Evolutionary conservation across 1,140 invertebrate genomes (phyloP).

Genomic region (Pogonomyrmex barbatus): DNA sequence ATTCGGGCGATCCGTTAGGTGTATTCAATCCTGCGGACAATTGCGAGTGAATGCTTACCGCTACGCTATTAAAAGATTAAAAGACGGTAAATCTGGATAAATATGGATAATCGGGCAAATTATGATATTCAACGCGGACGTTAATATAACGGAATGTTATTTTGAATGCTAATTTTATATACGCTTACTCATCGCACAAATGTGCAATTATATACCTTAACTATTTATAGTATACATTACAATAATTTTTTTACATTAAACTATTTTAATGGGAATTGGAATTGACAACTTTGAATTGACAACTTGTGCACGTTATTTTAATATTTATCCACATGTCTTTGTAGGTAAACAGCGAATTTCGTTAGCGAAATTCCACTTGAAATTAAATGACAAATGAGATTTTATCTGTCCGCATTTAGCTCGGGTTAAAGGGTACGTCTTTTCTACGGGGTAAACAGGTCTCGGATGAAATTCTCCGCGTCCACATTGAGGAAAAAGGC

Average conservation of each 20-base stretch:
- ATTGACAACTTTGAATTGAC: neutral
- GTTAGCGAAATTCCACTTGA: neutral
- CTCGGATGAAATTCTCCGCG: neutral
- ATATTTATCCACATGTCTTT: neutral
- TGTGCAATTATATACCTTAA: neutral
- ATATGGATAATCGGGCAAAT: slow-evolving; percentile 9
- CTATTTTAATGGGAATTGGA: neutral
- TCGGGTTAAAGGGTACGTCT: slow-evolving; percentile 11
- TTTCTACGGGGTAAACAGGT: slow-evolving; percentile 4
- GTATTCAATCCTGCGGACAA: neutral
- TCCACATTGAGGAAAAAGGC: neutral
- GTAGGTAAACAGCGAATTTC: neutral
- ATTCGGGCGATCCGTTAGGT: neutral
- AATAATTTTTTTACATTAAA: neutral
- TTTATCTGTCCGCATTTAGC: slow-evolving; percentile 14
- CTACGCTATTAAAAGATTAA: slow-evolving; percentile 9
- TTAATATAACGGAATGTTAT: slow-evolving; percentile 14
- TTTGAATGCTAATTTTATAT: neutral
- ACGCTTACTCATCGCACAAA: neutral
- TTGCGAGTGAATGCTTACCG: slow-evolving; percentile 2
- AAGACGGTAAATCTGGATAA: slow-evolving; percentile 12
- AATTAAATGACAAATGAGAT: slow-evolving; percentile 37
- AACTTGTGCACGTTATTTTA: neutral
- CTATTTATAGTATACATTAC: no score
- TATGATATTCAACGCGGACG: neutral